A percentile compares a stretch with the other conserved stretches of the same genome.
Evolutionary conservation across 2,888 invertebrate species (phyloP).

Genomic region (Eremobia ochroleuca): DNA sequence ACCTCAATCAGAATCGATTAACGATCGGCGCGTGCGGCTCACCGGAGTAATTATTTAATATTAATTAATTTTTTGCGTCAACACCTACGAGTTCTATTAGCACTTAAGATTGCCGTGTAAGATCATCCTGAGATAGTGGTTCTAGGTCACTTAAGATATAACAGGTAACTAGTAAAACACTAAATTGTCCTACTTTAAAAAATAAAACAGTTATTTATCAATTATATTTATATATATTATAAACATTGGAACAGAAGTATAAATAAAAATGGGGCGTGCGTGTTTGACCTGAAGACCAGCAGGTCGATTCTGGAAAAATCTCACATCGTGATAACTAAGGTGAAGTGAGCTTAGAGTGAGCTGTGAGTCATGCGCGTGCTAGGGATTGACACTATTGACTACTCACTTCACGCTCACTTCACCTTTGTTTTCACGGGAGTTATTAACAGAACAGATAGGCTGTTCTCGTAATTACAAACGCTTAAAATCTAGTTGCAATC

Average conservation of each 20-base stretch:
- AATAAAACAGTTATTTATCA: background rate
- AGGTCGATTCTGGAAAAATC: no score
- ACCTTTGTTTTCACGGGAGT: no score
- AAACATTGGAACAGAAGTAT: background rate
- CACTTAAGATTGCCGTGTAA: conserved; percentile 40
- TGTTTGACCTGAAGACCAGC: no score
- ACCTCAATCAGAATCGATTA: conserved; percentile 60
- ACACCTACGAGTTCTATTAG: conserved; percentile 46
- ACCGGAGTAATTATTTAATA: conserved; percentile 52
- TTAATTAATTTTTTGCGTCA: conserved; percentile 59
- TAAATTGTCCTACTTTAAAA: conserved; percentile 4
- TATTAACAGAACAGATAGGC: no score
- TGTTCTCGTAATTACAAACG: no score
- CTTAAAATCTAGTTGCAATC: no score
- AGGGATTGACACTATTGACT: no score
- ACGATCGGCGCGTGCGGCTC: conserved; percentile 51
- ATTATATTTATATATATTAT: background rate
- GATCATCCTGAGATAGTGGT: conserved; percentile 24
- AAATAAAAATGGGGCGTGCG: no score
- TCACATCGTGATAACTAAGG: no score
- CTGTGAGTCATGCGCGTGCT: no score
- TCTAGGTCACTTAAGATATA: background rate
- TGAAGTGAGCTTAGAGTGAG: no score
- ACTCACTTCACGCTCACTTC: no score
- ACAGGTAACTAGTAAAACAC: background rate